Percentiles rank a stretch among this genome's conserved stretches.
These are phyloP conservation scores for Tiliacea citrago DNA, from an alignment of 2,888 invertebrate species.

Conservation along the genomic window DNA sequence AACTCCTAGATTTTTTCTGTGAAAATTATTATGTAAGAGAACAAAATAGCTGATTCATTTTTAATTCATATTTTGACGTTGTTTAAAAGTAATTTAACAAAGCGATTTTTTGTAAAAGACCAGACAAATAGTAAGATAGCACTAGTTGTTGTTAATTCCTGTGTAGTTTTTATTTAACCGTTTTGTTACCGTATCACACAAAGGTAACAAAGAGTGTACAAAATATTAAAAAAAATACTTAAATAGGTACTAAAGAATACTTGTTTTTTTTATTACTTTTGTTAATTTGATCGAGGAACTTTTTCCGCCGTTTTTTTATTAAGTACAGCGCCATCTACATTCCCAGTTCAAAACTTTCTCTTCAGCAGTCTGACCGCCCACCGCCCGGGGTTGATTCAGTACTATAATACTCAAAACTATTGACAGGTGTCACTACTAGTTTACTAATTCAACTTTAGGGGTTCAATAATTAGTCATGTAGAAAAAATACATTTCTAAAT, in stretches of 20 bases:
- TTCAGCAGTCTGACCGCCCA: background rate
- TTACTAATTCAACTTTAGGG: background rate
- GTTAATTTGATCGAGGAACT: background rate
- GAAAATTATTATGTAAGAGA: slow-evolving; percentile 29
- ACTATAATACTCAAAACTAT: background rate
- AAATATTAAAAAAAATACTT: background rate
- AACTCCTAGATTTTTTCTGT: slow-evolving; percentile 39
- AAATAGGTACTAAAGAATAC: background rate
- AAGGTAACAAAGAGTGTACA: background rate
- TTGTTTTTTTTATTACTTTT: background rate
- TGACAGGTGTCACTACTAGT: slow-evolving; percentile 48
- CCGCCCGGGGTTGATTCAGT: background rate
- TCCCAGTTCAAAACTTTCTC: background rate
- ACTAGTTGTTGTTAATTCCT: no score
- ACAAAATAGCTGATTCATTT: background rate
- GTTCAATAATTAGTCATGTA: background rate
- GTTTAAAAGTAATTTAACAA: background rate
- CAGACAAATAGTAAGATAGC: background rate
- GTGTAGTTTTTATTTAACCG: background rate
- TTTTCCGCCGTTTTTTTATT: slow-evolving; percentile 11
- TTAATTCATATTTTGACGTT: background rate
- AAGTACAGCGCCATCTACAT: slow-evolving; percentile 46
- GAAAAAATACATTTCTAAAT: background rate
- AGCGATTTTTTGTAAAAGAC: background rate
- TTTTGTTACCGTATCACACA: background rate